phyloP scores from a whole-genome alignment of 2,888 invertebrate genomes.

The Melikaiella ostensackeni region DNA sequence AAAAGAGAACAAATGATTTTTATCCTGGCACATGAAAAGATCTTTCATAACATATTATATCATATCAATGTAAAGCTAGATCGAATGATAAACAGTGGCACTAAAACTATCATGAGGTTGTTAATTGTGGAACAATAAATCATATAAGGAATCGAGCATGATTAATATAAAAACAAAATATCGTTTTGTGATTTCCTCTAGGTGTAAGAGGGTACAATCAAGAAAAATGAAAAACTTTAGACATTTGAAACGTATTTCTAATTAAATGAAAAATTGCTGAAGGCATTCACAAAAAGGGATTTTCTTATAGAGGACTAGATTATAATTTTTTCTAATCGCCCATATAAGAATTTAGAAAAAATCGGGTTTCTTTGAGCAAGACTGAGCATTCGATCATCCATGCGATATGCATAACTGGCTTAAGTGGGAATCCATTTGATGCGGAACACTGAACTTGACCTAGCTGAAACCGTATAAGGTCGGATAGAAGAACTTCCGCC shows the following conservation, averaged over 20 bases:
- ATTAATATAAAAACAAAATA: too few relatives aligned
- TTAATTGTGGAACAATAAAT: too few relatives aligned
- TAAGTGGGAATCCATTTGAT: slow-evolving; percentile 33
- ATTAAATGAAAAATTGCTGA: too few relatives aligned
- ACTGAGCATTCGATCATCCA: background rate
- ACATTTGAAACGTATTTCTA: too few relatives aligned
- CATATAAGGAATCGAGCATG: background rate
- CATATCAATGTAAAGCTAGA: background rate
- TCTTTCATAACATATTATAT: background rate
- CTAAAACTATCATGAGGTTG: background rate
- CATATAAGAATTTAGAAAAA: background rate
- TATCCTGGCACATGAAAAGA: background rate
- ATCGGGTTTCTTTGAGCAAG: background rate
- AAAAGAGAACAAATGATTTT: background rate
- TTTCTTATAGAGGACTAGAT: background rate
- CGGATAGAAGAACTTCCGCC: slow-evolving; percentile 14
- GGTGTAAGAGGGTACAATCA: too few relatives aligned
- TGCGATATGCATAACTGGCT: slow-evolving; percentile 31
- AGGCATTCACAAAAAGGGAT: too few relatives aligned
- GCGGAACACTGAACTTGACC: slow-evolving; percentile 34
- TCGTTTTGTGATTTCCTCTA: too few relatives aligned
- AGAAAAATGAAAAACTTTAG: too few relatives aligned
- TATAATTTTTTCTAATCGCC: background rate
- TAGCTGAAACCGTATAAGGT: slow-evolving; percentile 18
- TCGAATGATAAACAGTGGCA: background rate